phyloP scores from a whole-genome alignment of 2,113 vertebrate species.

The Elanus axillaris region DNA sequence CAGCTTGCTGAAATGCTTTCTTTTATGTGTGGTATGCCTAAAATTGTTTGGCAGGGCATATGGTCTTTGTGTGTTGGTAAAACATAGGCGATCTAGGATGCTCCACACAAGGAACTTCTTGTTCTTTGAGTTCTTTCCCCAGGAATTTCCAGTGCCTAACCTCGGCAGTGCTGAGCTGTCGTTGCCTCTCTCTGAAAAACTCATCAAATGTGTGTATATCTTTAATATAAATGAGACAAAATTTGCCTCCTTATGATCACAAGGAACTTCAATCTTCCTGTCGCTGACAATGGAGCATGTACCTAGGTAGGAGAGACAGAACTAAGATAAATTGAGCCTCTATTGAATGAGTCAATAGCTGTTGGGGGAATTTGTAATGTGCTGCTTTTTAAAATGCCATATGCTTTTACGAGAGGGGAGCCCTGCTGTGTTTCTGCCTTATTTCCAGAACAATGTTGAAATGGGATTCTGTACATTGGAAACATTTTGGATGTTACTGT shows the following conservation, averaged over 20 bases:
- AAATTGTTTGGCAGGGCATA: constrained; percentile 5
- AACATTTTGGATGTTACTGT: background rate
- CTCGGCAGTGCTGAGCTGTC: background rate
- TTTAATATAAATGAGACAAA: background rate
- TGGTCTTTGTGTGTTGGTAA: background rate
- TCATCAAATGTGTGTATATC: background rate
- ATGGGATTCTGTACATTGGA: background rate
- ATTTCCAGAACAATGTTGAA: background rate
- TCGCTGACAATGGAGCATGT: rapidly evolving
- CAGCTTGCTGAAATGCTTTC: background rate
- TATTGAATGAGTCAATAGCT: background rate
- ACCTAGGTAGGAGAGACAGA: background rate
- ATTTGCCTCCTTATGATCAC: background rate
- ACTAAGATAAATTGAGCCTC: background rate
- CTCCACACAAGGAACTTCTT: background rate
- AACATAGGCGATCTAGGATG: background rate
- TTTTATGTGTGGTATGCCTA: background rate
- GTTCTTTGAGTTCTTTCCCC: background rate
- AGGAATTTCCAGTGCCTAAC: background rate
- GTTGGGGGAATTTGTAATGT: background rate
- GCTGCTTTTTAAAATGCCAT: background rate
- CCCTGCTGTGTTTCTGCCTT: background rate
- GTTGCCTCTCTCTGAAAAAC: background rate
- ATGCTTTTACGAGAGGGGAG: background rate
- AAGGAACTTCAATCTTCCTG: background rate